Percentiles rank a stretch among this genome's conserved stretches.
phyloP scores from a whole-genome alignment of 2,888 invertebrate genomes.

The Dichetophora obliterata region DNA sequence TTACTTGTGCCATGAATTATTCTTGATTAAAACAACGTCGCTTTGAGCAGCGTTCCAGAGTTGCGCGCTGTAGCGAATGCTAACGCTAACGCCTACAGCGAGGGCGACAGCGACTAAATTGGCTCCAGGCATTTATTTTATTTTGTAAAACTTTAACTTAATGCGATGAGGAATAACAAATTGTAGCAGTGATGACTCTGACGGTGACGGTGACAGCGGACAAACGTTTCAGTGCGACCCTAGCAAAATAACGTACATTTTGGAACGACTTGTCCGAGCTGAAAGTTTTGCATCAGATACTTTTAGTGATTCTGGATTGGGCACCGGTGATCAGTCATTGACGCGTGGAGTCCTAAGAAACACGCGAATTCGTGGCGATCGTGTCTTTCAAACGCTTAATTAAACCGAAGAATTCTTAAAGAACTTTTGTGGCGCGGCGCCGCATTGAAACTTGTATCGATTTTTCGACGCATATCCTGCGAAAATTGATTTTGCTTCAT shows the following conservation, averaged over 20 bases:
- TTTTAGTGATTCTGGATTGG: constrained; percentile 44
- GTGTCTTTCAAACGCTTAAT: constrained; percentile 14
- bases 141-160: constrained; percentile 53
- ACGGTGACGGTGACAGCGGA: neutral
- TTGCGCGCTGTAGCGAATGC: neutral
- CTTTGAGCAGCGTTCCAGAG: neutral
- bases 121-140: constrained; percentile 43
- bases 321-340: constrained; percentile 53
- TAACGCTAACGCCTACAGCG: neutral
- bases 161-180: constrained; percentile 48
- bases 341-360: constrained; percentile 53
- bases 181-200: constrained; percentile 39
- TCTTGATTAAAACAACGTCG: constrained; percentile 6
- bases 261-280: constrained; percentile 22
- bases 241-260: neutral
- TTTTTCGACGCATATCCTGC: neutral
- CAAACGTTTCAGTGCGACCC: neutral
- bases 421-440: neutral
- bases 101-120: constrained; percentile 29
- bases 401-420: constrained; percentile 8
- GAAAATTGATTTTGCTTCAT: too few species aligned
- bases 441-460: neutral
- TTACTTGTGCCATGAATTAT: neutral
- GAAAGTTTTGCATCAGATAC: constrained; percentile 31
- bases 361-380: constrained; percentile 48